Evolutionary conservation across 2,113 vertebrate species (phyloP), one percentile per base, ranked within the genome.

Genomic region (Cottus gobio): DNA sequence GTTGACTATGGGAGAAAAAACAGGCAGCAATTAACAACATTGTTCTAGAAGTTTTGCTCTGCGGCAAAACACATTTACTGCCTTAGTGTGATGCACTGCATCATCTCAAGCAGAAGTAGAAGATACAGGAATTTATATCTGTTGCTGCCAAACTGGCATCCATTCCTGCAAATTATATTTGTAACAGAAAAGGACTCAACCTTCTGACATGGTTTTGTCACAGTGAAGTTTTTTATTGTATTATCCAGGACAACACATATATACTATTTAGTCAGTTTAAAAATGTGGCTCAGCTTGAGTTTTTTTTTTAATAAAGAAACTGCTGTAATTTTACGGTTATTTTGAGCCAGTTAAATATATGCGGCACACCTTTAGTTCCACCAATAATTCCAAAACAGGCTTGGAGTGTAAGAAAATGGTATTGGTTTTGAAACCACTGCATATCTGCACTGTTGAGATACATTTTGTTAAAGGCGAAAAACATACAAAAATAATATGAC

Each of bases 391-490:
- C 65, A 63, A 11, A 73, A 63, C 42, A 42, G 65, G 36, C 68
- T 77, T 72, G 48, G 75, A 84, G 78, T 39, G 28, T 48, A 37
- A 50, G 42, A 48, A 71, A 57, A 44, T 28, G 2, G 28, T 48
- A 63, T 71, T 52, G 39, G 11, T 46, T 48, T 70, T 77, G 18
- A 60, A 65, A 71, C 58, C 60, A 31, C 50, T 11, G 42, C 34
- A 2, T 44, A 66, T 70, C 30, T 66, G 44, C 2, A 61, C 28
- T 44, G 2, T 26, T 28, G 39, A 77, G 36, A 71, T 56, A 64
- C 15, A 3, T 46, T 79, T 66, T 66, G 28, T 54, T 67, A 36
- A 26, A 20, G 69, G 58, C 18, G 39, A 42, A 42, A 6, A 65
- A 64, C 9, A 46, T 37, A 1, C 26, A 46, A 60, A 34, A 68